Conservation (phyloP, 2,888 invertebrate species). For the Hydroisotoma schaefferi region DNA sequence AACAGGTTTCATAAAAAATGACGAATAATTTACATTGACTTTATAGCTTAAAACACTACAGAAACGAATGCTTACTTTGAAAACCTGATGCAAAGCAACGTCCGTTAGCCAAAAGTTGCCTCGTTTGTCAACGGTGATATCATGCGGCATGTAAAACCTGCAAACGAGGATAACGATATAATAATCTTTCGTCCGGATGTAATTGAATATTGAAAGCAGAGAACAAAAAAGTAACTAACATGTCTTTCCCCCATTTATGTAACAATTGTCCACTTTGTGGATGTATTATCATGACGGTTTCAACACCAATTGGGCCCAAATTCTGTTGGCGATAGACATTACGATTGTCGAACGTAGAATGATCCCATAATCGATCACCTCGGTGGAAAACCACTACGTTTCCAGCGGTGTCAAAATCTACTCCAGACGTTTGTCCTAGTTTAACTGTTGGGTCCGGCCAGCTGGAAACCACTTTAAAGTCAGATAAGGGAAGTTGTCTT, state of each 20-base stretch:
- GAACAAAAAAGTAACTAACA: constrained; percentile 58
- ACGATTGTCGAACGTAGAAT: constrained; percentile 58
- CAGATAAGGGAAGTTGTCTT: constrained; percentile 22
- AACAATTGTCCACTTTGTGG: constrained; percentile 60
- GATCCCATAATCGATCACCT: constrained; percentile 63
- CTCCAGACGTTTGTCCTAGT: constrained; percentile 78
- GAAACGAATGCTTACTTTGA: constrained; percentile 57
- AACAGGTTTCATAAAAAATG: neutral
- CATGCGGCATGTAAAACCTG: constrained; percentile 82
- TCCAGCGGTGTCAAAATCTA: constrained; percentile 70
- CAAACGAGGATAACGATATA: constrained; percentile 16
- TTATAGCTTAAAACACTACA: neutral
- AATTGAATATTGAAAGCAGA: neutral
- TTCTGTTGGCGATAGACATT: constrained; percentile 59
- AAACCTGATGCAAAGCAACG: constrained; percentile 81
- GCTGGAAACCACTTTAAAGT: constrained; percentile 55
- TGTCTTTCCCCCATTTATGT: constrained; percentile 65
- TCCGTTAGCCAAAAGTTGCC: constrained; percentile 83
- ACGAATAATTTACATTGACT: neutral
- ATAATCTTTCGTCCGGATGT: neutral
- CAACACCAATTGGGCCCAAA: constrained; percentile 61
- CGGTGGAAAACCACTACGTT: constrained; percentile 79
- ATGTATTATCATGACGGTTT: constrained; percentile 65
- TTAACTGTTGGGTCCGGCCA: constrained; percentile 59
- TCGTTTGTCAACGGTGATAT: constrained; percentile 69